Conservation (phyloP, 2,113 vertebrate genomes). For the Petromus typicus region DNA sequence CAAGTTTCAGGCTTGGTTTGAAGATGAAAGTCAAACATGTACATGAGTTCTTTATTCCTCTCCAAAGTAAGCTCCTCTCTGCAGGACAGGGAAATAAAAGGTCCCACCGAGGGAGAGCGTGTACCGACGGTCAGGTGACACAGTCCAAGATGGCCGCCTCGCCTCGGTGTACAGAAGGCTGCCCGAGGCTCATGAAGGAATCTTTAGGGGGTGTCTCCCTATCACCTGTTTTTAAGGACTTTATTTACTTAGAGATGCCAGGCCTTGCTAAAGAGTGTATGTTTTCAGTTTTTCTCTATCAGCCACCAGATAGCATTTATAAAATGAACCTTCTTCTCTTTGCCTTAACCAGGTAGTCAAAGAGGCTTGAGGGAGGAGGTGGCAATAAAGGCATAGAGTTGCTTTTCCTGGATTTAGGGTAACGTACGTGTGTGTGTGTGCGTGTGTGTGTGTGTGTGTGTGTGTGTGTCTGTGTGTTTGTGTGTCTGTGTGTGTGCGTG, state of each 20-base stretch:
- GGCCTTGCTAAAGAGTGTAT: not conserved
- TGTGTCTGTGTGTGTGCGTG: not conserved
- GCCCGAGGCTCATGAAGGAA: not conserved
- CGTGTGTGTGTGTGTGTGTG: not conserved
- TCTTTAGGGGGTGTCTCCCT: not conserved
- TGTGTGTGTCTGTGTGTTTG: not conserved
- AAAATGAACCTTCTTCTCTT: not conserved
- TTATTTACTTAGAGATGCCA: not conserved
- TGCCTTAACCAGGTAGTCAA: conserved; percentile 6
- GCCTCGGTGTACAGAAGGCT: too few species aligned
- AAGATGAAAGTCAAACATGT: conserved; percentile 27
- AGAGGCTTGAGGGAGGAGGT: not conserved
- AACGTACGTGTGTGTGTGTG: not conserved
- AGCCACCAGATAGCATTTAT: not conserved
- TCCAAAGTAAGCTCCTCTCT: conserved; percentile 40
- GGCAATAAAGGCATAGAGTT: not conserved
- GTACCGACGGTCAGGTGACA: not conserved
- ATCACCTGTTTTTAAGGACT: not conserved
- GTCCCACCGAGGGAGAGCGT: not conserved
- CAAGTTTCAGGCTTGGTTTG: conserved; percentile 46
- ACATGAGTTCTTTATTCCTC: conserved; percentile 31
- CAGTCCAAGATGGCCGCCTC: not conserved
- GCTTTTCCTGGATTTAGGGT: not conserved
- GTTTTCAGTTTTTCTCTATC: not conserved
- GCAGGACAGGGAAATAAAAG: not conserved